phyloP scores from a whole-genome alignment of 2,113 vertebrate species.

The Nanorana parkeri region DNA sequence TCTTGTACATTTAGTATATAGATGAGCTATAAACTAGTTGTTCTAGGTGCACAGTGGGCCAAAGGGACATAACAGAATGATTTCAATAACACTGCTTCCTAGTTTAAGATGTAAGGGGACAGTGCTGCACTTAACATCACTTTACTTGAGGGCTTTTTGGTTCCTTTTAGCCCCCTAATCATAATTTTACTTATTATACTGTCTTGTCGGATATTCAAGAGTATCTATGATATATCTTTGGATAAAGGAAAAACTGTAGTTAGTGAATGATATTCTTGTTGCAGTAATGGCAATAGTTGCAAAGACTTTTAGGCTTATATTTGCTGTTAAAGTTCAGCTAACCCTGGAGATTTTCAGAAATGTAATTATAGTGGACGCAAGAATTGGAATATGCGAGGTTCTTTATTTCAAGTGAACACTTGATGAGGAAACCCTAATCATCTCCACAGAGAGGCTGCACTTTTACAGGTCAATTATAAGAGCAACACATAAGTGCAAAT shows the following conservation, averaged over 20 bases:
- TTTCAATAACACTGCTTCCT: too few relatives aligned
- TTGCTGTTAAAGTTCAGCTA: constrained; percentile 8
- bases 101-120: too few relatives aligned
- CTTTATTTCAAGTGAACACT: constrained; percentile 13
- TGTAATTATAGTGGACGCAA: constrained; percentile 17
- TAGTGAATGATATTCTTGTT: background rate
- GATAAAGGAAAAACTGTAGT: background rate
- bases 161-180: too few relatives aligned
- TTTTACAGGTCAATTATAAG: constrained; percentile 14
- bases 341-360: constrained; percentile 20
- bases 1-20: too few relatives aligned
- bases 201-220: too few relatives aligned
- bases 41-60: too few relatives aligned
- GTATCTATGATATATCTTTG: too few relatives aligned
- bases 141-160: too few relatives aligned
- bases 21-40: too few relatives aligned
- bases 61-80: too few relatives aligned
- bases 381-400: background rate
- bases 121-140: too few relatives aligned
- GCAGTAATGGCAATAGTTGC: background rate
- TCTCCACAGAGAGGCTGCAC: constrained; percentile 14
- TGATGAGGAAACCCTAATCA: constrained; percentile 42
- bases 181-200: too few relatives aligned
- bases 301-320: background rate
- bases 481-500: background rate